Base-by-base conservation (phyloP, 2,113 vertebrate species). In the Centropus unirufus region DNA sequence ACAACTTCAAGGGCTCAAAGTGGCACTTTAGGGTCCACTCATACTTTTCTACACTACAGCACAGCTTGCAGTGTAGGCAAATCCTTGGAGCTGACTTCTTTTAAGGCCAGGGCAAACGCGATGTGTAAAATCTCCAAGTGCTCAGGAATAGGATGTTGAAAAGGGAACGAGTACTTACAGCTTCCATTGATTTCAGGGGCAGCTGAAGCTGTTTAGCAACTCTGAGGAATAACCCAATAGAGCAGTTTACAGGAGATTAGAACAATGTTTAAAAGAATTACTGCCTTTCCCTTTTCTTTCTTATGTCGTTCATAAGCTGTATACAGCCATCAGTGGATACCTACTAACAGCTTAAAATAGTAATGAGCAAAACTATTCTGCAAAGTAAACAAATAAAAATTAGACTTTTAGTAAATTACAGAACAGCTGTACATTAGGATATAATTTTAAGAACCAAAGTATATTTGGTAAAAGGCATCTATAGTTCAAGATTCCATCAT, bases 341-440 rank as follows among this genome's bases (percentile, higher is more conserved):
- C 29, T 80, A 8, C 34, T 58, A 72, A 39, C 6, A 63, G 22
- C 20, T 89, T 78, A 83, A 85, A 90, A 96, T 34, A 81, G 26
- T 44, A 83, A 69, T 49, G 16, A 83, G 22, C 1, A 86, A 80
- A 93, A 86, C 5, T 79, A 21, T 76, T 66, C 27, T 66, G 55
- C 54, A 85, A 91, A 84, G 55, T 68, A 95, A 95, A 61, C n/a
- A 92, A 76, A 72, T n/a, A 66, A 49, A 91, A 90, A 39, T 76
- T 83, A 59, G 24, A 73, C 23, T 20, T 90, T 70, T 20, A 76
- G 22, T 78, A 83, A 88, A 55, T 87, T 82, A 76, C 58, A 88
- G 86, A 64, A 55, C 8, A 86, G 80, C 44, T 62, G 4, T 51
- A 29, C 6, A 2, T 58, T 82, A 81, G 21, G 14, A 72, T 84